Conservation (phyloP, 1,140 invertebrate genomes). For the Sitophilus oryzae region DNA sequence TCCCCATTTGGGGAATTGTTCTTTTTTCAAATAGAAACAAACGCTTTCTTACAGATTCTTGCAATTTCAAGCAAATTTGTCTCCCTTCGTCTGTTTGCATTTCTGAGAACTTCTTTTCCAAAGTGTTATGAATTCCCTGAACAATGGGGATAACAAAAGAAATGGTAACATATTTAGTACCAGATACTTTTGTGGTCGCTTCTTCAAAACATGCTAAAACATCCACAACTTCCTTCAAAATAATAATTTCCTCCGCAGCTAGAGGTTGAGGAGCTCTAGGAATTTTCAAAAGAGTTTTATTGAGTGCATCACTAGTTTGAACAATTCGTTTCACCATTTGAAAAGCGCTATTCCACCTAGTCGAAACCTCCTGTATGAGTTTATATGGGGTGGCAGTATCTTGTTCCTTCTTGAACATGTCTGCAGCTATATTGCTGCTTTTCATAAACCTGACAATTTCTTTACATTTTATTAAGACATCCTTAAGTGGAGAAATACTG, state of each 20-base stretch:
- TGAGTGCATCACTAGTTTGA: conserved; percentile 13
- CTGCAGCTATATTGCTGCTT: conserved; percentile 14
- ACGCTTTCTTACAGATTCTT: conserved; percentile 9
- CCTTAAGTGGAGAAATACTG: neutral
- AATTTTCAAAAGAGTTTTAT: conserved; percentile 14
- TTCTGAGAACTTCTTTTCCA: neutral
- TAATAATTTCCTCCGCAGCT: conserved; percentile 2
- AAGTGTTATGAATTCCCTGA: conserved; percentile 10
- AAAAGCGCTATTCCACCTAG: conserved; percentile 14
- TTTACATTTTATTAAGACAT: conserved; percentile 4
- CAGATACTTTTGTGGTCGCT: conserved; percentile 16
- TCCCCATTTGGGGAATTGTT: conserved; percentile 8
- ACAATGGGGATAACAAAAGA: conserved; percentile 16
- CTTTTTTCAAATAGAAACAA: conserved; percentile 20
- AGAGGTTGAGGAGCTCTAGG: conserved; percentile 11
- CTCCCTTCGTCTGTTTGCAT: conserved; percentile 5
- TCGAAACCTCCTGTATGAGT: conserved; percentile 13
- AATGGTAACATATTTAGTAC: conserved; percentile 13
- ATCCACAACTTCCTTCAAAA: conserved; percentile 9
- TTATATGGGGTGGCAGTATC: conserved; percentile 8
- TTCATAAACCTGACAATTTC: conserved; percentile 17
- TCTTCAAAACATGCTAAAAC: conserved; percentile 15
- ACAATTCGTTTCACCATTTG: conserved; percentile 14
- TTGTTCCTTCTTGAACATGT: conserved; percentile 17
- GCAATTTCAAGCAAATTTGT: conserved; percentile 8